Evolutionary conservation across 2,888 invertebrate genomes (phyloP), one percentile per base, ranked within the genome.

Genomic region (Pyrocoelia pectoralis): DNA sequence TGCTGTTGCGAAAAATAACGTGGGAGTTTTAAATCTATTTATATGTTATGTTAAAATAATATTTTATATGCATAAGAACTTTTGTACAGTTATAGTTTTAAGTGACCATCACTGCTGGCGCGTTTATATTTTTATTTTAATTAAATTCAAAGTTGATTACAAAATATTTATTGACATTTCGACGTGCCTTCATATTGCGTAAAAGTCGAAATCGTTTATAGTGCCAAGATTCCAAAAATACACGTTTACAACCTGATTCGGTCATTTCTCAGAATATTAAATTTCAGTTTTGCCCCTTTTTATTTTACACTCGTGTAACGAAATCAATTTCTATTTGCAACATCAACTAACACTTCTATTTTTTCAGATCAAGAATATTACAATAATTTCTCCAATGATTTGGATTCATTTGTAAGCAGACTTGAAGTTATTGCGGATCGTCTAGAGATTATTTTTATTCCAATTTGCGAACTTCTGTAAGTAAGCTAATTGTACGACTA

Each of bases 351-450:
- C n/a, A n/a, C n/a, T n/a, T 48, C 17, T 48, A 29, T 41, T 57
- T 61, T 54, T 33, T 65, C 59, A 28, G 66, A 62, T 46, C 56
- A 56, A 43, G 67, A 69, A 59, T 65, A 51, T 50, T 55, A 53
- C 50, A 57, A 57, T 15, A 48, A 58, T 43, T 83, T 85, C 65
- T 83, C 85, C 38, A 83, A 82, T 57, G 87, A 90, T 76, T 83
- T 92, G 70, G 89, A 90, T 77, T 84, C 86, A 67, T 81, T 92
- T 76, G 88, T 91, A 70, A 87, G 86, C 74, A 89, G 93, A 49
- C 80, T 93, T 75, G 93, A 93, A 82, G 86, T 85, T 70, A 89
- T 92, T 65, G 90, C 92, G 9, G 86, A 86, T 70, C 88, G 91
- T 63, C 82, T 93, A 72, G 93, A 91, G 82, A 79, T 77, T 69